Base-by-base conservation (phyloP, 2,113 vertebrate genomes). In the Lepidothrix coronata region DNA sequence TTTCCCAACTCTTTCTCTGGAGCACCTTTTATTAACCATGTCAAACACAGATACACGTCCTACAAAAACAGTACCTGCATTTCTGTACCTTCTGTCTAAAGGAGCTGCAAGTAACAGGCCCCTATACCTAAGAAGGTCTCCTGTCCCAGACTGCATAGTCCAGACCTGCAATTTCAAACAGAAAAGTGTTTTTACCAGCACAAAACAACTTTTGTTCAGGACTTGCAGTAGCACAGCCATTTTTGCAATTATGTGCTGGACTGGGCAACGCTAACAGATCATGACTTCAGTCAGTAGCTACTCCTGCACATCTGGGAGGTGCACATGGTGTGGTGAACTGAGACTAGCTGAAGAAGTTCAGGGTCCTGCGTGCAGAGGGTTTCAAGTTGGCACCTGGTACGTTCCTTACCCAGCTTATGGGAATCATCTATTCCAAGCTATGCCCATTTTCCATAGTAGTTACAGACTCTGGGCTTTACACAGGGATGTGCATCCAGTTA, bases 301-400 rank as follows among this genome's bases (percentile, higher is more conserved):
- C 35, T 63, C 10, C 48, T 65, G 48, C 22, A 33, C 2, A 1
- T 14, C 43, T 62, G 16, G 16, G 28, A 48, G 35, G n/a, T 48
- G 44, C 71, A 68, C 20, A 12, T 33, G 5, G 5, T 12, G 13
- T 44, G 58, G 11, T 54, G 70, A 89, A 52, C 33, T 0, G 0
- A 48, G 24, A 41, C 11, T 18, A 18, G 25, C 41, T 59, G 48
- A 33, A 88, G 57, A 37, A 17, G 5, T 6, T 24, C 1, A 44
- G 22, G 43, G 17, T n/a, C 27, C 24, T 58, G 57, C 46, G 20
- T 0, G 2, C 23, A 39, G 18, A 21, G 41, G 30, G 59, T 43
- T 91, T 81, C 65, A 15, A 1, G 15, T 6, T 7, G 3, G 10
- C 4, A 0, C 19, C 19, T 59, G 2, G 0, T 8, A 20, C 58